Evolutionary conservation across 2,113 vertebrate genomes (phyloP).

Genomic region (Tachysurus vachellii): DNA sequence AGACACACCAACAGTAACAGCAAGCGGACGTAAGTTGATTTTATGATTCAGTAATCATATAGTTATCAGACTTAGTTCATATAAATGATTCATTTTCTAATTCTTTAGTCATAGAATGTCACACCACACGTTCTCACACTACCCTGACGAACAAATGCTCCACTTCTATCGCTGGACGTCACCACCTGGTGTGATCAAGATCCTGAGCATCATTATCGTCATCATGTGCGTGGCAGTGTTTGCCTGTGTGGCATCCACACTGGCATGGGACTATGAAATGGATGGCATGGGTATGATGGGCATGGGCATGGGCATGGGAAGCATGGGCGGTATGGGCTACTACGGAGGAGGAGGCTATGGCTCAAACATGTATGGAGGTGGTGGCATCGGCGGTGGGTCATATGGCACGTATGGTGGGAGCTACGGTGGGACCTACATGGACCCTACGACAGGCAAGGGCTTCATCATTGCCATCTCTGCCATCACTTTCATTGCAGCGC

Average conservation of each 20-base stretch:
- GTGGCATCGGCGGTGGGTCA: constrained; percentile 24
- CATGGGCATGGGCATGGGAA: constrained; percentile 39
- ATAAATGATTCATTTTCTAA: not conserved
- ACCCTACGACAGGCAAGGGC: constrained; percentile 81
- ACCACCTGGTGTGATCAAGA: constrained; percentile 89
- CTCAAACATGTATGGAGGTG: constrained; percentile 34
- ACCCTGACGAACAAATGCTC: constrained; percentile 77
- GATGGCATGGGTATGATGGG: constrained; percentile 69
- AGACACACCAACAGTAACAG: constrained; percentile 70
- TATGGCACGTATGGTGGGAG: constrained; percentile 53
- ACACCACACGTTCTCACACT: constrained; percentile 77
- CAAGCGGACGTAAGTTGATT: constrained; percentile 8
- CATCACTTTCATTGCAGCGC: constrained; percentile 79
- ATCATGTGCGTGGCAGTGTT: constrained; percentile 86
- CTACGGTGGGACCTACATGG: constrained; percentile 70
- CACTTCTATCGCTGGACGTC: constrained; percentile 87
- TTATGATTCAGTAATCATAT: not conserved
- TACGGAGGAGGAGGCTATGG: no score
- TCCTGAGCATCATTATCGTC: constrained; percentile 81
- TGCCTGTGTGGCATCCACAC: constrained; percentile 87
- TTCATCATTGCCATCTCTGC: constrained; percentile 84
- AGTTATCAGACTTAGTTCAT: not conserved
- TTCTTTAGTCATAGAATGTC: constrained; percentile 72
- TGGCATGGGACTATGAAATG: constrained; percentile 84
- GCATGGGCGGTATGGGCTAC: constrained; percentile 15